These are phyloP conservation scores for Stylophora pistillata DNA, from an alignment of 64 coral and sea anemone species.

Conservation along the genomic window DNA sequence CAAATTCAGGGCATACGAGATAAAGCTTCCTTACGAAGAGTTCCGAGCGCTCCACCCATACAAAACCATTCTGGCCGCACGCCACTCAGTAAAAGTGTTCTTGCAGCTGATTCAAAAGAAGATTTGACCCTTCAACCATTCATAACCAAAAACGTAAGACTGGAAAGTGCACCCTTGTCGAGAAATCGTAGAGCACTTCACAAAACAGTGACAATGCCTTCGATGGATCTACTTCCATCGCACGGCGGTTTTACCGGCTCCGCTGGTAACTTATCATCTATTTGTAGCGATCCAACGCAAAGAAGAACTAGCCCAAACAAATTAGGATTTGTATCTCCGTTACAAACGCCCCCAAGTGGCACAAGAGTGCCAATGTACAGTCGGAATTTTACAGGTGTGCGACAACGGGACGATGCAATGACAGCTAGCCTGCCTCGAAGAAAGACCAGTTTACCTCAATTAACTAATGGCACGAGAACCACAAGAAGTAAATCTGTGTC, in stretches of 20 bases:
- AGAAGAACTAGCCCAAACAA: neutral
- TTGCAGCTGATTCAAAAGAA: neutral
- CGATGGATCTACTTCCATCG: neutral
- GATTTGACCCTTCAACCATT: neutral
- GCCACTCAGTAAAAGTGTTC: neutral
- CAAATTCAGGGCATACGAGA: constrained; percentile 23
- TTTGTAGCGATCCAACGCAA: neutral
- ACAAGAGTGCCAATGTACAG: neutral
- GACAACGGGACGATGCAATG: neutral
- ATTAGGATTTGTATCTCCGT: neutral
- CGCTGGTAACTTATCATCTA: neutral
- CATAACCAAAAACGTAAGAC: neutral
- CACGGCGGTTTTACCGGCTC: neutral
- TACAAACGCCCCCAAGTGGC: neutral
- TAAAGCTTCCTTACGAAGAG: constrained; percentile 30
- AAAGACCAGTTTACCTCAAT: neutral
- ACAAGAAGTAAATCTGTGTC: neutral
- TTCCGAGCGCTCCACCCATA: constrained; percentile 13
- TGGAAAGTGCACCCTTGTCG: neutral
- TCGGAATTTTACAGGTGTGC: neutral
- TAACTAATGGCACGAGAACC: neutral
- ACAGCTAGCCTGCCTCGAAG: neutral
- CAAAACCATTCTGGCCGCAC: neutral
- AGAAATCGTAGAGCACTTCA: neutral
- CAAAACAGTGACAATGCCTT: neutral